A percentile compares a stretch with the other conserved stretches of the same genome.
phyloP scores from a whole-genome alignment of 2,113 vertebrate species.

The Thryonomys swinderianus region DNA sequence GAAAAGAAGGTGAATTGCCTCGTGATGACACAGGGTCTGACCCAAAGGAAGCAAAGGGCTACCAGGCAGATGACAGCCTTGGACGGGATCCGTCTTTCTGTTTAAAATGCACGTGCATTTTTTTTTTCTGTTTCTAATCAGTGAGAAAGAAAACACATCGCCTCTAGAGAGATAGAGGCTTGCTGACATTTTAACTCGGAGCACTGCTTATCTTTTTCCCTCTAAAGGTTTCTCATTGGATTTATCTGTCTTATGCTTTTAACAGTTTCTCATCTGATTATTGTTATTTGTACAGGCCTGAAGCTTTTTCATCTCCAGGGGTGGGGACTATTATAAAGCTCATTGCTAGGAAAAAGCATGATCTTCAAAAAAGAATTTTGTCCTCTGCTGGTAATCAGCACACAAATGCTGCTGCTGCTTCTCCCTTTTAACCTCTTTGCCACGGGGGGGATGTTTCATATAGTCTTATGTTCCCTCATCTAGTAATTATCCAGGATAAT shows the following conservation, averaged over 20 bases:
- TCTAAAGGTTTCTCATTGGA: constrained; percentile 69
- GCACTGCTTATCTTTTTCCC: constrained; percentile 55
- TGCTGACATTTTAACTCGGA: constrained; percentile 66
- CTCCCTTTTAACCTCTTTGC: constrained; percentile 41
- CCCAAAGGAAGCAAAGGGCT: neutral
- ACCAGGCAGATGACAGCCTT: neutral
- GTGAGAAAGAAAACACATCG: neutral
- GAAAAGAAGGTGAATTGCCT: neutral
- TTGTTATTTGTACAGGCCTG: constrained; percentile 62
- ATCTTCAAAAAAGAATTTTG: constrained; percentile 55
- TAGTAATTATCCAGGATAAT: constrained; percentile 52
- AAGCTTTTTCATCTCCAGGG: constrained; percentile 68
- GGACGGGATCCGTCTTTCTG: neutral
- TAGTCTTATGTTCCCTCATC: neutral
- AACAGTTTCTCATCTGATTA: constrained; percentile 75
- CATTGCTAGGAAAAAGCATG: constrained; percentile 53
- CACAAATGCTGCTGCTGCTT: constrained; percentile 12
- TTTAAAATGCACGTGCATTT: constrained; percentile 36
- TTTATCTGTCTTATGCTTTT: constrained; percentile 70
- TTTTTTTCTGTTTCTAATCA: constrained; percentile 44
- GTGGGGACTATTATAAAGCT: constrained; percentile 56
- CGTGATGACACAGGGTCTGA: neutral
- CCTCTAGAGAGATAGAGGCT: constrained; percentile 57
- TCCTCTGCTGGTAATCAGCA: constrained; percentile 42
- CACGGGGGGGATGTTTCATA: constrained; percentile 16